phyloP scores from a whole-genome alignment of 2,888 invertebrate genomes.

The Cheilosia vulpina region DNA sequence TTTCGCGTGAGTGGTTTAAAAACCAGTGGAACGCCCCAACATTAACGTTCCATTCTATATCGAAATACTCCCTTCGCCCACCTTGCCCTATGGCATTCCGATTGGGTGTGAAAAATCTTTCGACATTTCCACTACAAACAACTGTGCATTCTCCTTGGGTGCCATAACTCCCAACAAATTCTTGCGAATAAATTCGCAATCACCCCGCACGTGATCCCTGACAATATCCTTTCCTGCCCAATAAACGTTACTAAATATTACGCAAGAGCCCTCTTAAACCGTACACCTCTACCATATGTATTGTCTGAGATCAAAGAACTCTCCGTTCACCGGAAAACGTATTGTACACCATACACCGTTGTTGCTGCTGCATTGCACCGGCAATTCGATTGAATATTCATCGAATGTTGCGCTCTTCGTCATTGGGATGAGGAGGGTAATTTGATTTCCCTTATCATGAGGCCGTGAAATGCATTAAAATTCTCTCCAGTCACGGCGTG shows the following conservation, averaged over 20 bases:
- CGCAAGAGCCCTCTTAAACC: not conserved
- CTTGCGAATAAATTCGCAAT: slow-evolving; percentile 33
- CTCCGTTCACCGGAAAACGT: slow-evolving; percentile 20
- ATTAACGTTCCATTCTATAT: no score
- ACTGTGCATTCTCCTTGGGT: not conserved
- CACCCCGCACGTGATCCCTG: slow-evolving; percentile 47
- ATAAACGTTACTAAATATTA: slow-evolving; percentile 16
- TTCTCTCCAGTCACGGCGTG: not conserved
- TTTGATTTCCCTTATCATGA: slow-evolving; percentile 70
- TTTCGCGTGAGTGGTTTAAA: no score
- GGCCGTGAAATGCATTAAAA: slow-evolving; percentile 70
- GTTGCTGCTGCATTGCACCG: slow-evolving; percentile 23
- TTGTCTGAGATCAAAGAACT: slow-evolving; percentile 59
- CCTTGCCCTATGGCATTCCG: no score
- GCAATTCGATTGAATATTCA: slow-evolving; percentile 65
- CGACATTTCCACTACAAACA: not conserved
- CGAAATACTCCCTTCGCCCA: no score
- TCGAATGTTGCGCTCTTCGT: slow-evolving; percentile 64
- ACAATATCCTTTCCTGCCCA: slow-evolving; percentile 26
- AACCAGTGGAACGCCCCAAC: no score
- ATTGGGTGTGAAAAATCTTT: no score
- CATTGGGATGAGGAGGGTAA: slow-evolving; percentile 40
- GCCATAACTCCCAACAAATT: not conserved
- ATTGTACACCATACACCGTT: slow-evolving; percentile 49
- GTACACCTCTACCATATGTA: no score